These are phyloP conservation scores for Rhegmatorhina hoffmannsi DNA, from an alignment of 2,113 vertebrate species.

Conservation along the genomic window DNA sequence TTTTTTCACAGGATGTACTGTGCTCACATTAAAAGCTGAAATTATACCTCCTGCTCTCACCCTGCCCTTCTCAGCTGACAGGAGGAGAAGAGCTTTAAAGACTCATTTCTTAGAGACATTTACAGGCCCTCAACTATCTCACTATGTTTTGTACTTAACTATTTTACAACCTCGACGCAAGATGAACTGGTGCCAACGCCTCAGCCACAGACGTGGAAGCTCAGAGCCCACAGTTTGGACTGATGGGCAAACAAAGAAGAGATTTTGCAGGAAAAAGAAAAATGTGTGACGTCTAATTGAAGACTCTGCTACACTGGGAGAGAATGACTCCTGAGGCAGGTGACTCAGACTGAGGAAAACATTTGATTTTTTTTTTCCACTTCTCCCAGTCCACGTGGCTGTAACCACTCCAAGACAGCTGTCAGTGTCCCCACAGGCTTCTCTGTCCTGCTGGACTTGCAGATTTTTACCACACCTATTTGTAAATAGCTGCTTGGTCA, in stretches of 20 bases:
- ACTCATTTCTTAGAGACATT: background rate
- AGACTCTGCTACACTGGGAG: background rate
- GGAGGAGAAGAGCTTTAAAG: background rate
- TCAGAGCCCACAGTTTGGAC: background rate
- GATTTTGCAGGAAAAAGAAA: background rate
- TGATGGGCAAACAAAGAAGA: accelerated
- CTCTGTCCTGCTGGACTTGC: background rate
- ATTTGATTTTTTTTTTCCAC: background rate
- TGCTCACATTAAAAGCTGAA: background rate
- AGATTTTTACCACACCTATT: background rate
- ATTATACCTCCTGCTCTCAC: background rate
- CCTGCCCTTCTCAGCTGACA: background rate
- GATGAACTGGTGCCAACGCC: background rate
- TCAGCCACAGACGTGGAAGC: background rate
- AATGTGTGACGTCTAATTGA: accelerated
- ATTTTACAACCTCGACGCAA: background rate
- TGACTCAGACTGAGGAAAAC: background rate
- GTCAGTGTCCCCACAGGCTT: background rate
- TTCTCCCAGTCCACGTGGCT: background rate
- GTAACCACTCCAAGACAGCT: background rate
- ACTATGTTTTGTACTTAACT: background rate
- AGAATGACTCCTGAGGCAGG: background rate
- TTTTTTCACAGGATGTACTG: background rate
- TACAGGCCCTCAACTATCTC: background rate
- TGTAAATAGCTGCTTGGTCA: background rate